These are phyloP conservation scores for Pandemis cinnamomeana DNA, from an alignment of 2,888 invertebrate genomes.

Conservation along the genomic window DNA sequence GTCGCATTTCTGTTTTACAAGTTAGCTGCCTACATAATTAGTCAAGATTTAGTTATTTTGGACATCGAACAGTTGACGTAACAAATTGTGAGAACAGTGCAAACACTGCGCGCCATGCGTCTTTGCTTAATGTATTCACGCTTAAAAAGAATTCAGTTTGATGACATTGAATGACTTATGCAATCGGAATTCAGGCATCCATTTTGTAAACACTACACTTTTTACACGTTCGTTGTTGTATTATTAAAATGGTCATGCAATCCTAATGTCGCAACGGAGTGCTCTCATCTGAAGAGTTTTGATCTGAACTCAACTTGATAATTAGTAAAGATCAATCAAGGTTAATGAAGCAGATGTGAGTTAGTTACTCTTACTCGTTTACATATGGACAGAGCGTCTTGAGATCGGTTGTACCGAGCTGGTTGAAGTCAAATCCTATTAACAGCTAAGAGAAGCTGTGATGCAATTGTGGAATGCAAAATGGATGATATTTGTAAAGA, in stretches of 20 bases:
- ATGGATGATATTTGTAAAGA: background rate
- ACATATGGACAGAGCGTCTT: background rate
- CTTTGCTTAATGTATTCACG: slow-evolving; percentile 4
- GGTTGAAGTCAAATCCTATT: slow-evolving; percentile 1
- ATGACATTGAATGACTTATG: slow-evolving; percentile 37
- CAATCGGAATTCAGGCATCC: slow-evolving; percentile 34
- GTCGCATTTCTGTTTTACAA: background rate
- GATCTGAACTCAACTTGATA: slow-evolving; percentile 14
- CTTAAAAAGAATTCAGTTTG: slow-evolving; percentile 9
- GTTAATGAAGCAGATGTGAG: slow-evolving; percentile 31
- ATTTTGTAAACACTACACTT: slow-evolving; percentile 34
- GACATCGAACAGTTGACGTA: background rate
- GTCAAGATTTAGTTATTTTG: background rate
- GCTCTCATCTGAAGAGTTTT: background rate
- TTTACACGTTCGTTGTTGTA: slow-evolving; percentile 13
- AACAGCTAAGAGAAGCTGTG: background rate
- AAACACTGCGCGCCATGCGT: background rate
- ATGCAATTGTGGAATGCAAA: background rate
- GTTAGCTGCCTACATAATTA: background rate
- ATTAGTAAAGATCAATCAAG: slow-evolving; percentile 36
- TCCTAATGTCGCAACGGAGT: background rate
- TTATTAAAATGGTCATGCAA: background rate
- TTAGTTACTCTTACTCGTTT: background rate
- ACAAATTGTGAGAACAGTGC: background rate
- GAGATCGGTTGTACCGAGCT: background rate